Conservation (phyloP, 2,797 vertebrate species). For the Tolypeutes matacus region DNA sequence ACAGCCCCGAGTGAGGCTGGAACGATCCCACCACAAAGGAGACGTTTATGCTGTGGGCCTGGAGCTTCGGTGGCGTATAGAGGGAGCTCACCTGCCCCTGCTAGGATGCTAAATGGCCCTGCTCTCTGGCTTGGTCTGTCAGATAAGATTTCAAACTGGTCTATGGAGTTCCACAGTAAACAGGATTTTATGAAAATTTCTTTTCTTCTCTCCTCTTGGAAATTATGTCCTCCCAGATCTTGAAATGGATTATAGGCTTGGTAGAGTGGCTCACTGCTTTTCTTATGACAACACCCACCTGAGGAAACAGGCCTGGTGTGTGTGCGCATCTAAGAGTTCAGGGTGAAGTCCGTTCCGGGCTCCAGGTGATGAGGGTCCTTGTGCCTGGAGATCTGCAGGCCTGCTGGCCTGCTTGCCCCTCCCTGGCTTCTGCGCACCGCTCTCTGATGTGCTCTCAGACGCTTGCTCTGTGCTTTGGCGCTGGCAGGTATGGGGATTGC, state of each 20-base stretch:
- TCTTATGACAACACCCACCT: neutral
- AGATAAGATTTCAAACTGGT: neutral
- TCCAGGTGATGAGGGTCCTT: neutral
- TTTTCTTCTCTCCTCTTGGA: conserved; percentile 11
- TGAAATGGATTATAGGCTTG: neutral
- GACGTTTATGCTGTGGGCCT: neutral
- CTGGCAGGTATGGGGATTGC: neutral
- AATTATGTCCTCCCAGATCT: neutral
- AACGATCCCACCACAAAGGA: conserved; percentile 17
- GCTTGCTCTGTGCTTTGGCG: neutral
- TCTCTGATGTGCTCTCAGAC: neutral
- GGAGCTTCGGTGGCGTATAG: neutral
- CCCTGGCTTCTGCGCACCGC: neutral
- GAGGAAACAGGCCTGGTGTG: neutral
- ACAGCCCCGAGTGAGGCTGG: neutral
- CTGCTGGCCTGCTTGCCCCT: accelerated
- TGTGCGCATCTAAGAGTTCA: neutral
- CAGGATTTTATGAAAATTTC: neutral
- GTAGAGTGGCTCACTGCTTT: neutral
- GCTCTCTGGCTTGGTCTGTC: neutral
- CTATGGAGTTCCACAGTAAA: neutral
- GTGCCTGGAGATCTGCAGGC: neutral
- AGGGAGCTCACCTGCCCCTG: neutral
- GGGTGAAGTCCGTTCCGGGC: no score
- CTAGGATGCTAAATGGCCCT: neutral